Evolutionary conservation across 2,888 invertebrate species (phyloP), one percentile per base, ranked within the genome.

Genomic region (Euspilapteryx auroguttella): DNA sequence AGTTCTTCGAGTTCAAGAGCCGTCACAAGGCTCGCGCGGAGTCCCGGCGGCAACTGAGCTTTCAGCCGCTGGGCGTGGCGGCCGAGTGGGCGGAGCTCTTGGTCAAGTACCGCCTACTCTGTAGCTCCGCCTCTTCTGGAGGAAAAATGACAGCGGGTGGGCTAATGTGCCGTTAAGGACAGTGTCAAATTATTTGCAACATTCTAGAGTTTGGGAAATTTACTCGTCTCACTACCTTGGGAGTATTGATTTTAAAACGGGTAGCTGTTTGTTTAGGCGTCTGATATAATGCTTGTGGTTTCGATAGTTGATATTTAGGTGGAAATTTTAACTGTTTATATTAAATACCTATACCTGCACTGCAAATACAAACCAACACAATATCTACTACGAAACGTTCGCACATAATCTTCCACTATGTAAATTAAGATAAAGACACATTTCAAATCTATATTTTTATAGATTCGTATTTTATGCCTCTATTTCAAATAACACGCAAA

Each of bases 151-250:
- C 64, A 66, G 62, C 69, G 69, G 59, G 59, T 65, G 57, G 75
- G 75, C 48, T 64, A 51, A 68, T 69, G 63, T 59, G 65, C 66
- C 55, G 66, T 61, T 66, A 65, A 66, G 65, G 59, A 71, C 53
- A 69, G 62, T 73, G 65, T 62, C 68, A 69, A 69, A 64, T 69
- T 66, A 71, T 71, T 73, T 69, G 73, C 71, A 62, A 56, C 53
- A 53, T 55, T 62, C 63, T 49, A 68, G 44, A 47, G 54, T 55
- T 57, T 63, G 55, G 59, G 50, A 58, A 63, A 61, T 65, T 49
- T 64, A 59, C 64, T 52, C 32, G 37, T 32, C 34, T 39, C 29
- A 30, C 17, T 27, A 26, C 25, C 32, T 23, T 37, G 26, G 29
- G n/a, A n/a, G 7, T 24, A 27, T 30, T 21, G 14, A 29, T 14